phyloP scores from a whole-genome alignment of 1,140 invertebrate genomes.

The Battus philenor region DNA sequence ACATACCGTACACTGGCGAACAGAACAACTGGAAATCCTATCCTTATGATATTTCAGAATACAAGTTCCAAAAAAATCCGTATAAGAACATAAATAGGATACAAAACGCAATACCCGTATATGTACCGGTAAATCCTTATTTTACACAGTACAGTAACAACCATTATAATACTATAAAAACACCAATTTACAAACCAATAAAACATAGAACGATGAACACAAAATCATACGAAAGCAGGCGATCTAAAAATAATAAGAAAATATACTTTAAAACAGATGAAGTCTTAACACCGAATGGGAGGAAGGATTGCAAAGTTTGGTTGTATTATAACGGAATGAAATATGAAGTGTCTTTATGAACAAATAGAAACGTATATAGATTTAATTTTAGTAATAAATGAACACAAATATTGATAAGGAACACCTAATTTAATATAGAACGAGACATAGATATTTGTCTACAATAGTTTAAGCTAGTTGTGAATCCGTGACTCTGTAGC shows the following conservation, averaged over 20 bases:
- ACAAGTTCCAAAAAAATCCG: not conserved
- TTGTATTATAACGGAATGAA: constrained; percentile 50
- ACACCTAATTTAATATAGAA: no score
- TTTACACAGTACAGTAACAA: not conserved
- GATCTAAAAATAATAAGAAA: constrained; percentile 1
- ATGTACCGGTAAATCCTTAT: not conserved
- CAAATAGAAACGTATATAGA: no score
- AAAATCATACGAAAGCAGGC: not conserved
- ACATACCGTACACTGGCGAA: not conserved
- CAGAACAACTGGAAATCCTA: not conserved
- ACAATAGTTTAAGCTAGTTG: no score
- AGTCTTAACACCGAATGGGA: constrained; percentile 21
- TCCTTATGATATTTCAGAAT: not conserved
- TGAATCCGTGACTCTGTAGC: no score
- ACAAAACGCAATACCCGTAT: not conserved
- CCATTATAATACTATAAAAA: not conserved
- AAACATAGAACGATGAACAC: not conserved
- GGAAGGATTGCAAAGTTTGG: constrained; percentile 45
- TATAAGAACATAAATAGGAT: not conserved
- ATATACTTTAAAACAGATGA: constrained; percentile 31
- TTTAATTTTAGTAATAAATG: no score
- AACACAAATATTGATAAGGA: no score
- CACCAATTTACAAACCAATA: not conserved
- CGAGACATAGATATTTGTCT: no score
- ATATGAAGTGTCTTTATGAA: constrained; percentile 42